phyloP scores from a whole-genome alignment of 2,888 invertebrate species.

The Fissipunctia ypsillon region DNA sequence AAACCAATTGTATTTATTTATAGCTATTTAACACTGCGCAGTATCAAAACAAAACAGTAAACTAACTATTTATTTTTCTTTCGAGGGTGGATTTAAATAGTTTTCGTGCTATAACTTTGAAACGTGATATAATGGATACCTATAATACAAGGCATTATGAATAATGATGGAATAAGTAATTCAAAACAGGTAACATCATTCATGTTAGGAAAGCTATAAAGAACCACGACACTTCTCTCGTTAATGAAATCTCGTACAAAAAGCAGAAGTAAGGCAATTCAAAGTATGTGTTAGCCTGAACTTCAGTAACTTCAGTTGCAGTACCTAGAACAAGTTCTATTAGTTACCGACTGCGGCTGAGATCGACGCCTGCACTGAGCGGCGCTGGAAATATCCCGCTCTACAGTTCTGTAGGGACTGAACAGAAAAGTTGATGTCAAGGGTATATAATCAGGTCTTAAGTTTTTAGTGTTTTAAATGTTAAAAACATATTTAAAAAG shows the following conservation, averaged over 20 bases:
- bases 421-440: conserved; percentile 2
- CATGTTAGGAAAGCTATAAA: neutral
- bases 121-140: neutral
- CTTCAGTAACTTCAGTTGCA: conserved; percentile 44
- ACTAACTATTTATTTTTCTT: neutral
- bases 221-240: conserved; percentile 28
- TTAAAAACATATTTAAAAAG: neutral
- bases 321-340: conserved; percentile 56
- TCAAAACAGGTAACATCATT: neutral
- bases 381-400: neutral
- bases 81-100: too few species aligned
- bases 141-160: too few species aligned
- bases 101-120: too few species aligned
- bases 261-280: conserved; percentile 40
- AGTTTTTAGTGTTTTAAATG: too few species aligned
- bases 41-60: neutral
- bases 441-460: neutral
- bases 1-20: neutral
- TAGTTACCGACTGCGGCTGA: conserved; percentile 54
- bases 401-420: conserved; percentile 20
- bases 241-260: conserved; percentile 45
- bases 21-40: neutral
- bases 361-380: conserved; percentile 41
- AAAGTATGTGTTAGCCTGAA: conserved; percentile 48
- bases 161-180: neutral